These are phyloP conservation scores for Drosophila mulleri DNA, from an alignment of 2,888 invertebrate species.

Conservation along the genomic window DNA sequence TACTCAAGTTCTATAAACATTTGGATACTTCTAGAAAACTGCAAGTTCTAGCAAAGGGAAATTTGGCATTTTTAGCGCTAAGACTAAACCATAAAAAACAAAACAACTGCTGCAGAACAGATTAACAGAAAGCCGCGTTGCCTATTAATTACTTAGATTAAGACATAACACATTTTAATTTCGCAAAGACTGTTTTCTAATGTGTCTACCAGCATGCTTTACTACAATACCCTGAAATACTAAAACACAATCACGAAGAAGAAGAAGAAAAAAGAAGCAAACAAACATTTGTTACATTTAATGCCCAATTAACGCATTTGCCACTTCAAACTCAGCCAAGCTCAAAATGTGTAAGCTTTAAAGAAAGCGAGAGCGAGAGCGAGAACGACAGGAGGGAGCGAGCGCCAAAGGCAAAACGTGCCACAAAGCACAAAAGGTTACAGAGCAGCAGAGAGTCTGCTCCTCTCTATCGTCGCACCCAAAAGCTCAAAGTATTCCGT, in stretches of 20 bases:
- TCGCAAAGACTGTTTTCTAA: background rate
- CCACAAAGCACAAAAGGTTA: slow-evolving; percentile 63
- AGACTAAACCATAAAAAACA: too few relatives aligned
- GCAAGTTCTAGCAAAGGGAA: background rate
- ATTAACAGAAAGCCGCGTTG: too few relatives aligned
- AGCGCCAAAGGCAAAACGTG: slow-evolving; percentile 55
- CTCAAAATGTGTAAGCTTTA: slow-evolving; percentile 60
- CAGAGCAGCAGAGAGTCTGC: slow-evolving; percentile 23
- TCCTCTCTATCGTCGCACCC: background rate
- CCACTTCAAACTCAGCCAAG: slow-evolving; percentile 67
- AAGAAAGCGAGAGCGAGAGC: slow-evolving; percentile 24
- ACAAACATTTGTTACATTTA: slow-evolving; percentile 55
- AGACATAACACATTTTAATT: too few relatives aligned
- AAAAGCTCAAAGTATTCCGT: slow-evolving; percentile 8
- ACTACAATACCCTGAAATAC: background rate
- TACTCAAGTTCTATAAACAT: background rate
- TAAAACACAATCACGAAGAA: background rate
- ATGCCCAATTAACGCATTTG: slow-evolving; percentile 78
- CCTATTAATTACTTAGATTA: too few relatives aligned
- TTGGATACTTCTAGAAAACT: background rate
- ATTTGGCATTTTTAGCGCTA: background rate
- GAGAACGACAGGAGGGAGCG: background rate
- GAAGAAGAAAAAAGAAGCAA: slow-evolving; percentile 12
- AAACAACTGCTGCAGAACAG: background rate
- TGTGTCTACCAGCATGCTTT: background rate